Conservation (phyloP, 1,140 invertebrate genomes). For the Capitella teleta region DNA sequence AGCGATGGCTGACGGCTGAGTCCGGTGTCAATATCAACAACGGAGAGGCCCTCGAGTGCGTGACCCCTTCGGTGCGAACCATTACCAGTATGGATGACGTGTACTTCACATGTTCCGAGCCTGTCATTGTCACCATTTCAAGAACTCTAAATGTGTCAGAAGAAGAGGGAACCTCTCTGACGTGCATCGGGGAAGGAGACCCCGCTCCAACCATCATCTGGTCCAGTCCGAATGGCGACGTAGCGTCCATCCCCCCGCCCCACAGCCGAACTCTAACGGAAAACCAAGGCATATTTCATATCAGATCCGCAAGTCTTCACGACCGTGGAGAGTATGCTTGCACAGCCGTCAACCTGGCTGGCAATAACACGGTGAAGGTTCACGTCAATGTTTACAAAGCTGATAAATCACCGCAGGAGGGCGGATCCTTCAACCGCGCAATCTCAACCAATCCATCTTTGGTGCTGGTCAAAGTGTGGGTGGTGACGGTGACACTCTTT, state of each 20-base stretch:
- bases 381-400: too few species aligned
- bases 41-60: neutral
- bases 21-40: too few species aligned
- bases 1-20: conserved; percentile 3
- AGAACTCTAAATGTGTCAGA: too few species aligned
- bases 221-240: neutral
- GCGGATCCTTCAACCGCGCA: too few species aligned
- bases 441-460: too few species aligned
- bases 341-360: neutral
- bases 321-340: neutral
- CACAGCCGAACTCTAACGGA: neutral
- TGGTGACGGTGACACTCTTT: too few species aligned
- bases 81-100: neutral
- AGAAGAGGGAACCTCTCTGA: neutral
- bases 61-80: neutral
- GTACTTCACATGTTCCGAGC: neutral
- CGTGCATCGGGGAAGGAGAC: neutral
- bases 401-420: too few species aligned
- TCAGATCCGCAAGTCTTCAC: neutral
- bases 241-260: neutral
- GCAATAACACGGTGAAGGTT: too few species aligned
- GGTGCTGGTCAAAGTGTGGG: too few species aligned
- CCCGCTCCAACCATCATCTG: conserved; percentile 2
- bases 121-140: too few species aligned
- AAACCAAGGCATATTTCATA: neutral